Evolutionary conservation across 2,888 invertebrate species (phyloP).

Genomic region (Neoscelio sp.): DNA sequence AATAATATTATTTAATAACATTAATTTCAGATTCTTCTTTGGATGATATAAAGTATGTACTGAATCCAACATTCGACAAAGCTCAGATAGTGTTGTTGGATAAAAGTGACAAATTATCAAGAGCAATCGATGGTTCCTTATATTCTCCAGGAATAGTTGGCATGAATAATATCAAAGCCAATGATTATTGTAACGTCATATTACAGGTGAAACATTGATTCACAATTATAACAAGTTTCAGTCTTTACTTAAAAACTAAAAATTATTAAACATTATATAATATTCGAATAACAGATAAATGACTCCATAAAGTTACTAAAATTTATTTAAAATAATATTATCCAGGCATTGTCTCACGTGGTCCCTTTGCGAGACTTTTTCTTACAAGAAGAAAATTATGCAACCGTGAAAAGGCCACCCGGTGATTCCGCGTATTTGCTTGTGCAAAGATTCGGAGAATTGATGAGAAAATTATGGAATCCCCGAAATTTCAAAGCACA

Average conservation of each 20-base stretch:
- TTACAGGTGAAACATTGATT: slow-evolving; percentile 93
- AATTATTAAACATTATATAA: no score
- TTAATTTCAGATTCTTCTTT: slow-evolving; percentile 92
- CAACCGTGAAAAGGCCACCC: slow-evolving; percentile 94
- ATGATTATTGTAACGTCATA: slow-evolving; percentile 99
- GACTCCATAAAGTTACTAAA: no score
- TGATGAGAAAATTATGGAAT: slow-evolving; percentile 99
- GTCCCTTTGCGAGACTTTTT: slow-evolving; percentile 97
- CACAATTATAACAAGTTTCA: no score
- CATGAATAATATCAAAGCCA: slow-evolving; percentile 99
- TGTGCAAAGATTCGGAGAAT: slow-evolving; percentile 96
- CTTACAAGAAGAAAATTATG: slow-evolving; percentile 96
- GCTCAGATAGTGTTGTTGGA: slow-evolving; percentile 94
- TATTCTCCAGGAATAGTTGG: slow-evolving; percentile 99
- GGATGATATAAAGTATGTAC: slow-evolving; percentile 99
- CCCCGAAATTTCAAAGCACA: slow-evolving; percentile 99
- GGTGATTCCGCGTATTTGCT: slow-evolving; percentile 97
- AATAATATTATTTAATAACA: slow-evolving; percentile 2
- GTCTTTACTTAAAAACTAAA: no score
- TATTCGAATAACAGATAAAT: no score
- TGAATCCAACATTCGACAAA: slow-evolving; percentile 97
- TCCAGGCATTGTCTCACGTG: slow-evolving; percentile 96
- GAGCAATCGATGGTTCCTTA: slow-evolving; percentile 98
- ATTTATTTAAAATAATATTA: no score
- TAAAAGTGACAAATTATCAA: slow-evolving; percentile 91